phyloP scores from a whole-genome alignment of 2,113 vertebrate genomes.

The Heterotilapia buettikoferi region DNA sequence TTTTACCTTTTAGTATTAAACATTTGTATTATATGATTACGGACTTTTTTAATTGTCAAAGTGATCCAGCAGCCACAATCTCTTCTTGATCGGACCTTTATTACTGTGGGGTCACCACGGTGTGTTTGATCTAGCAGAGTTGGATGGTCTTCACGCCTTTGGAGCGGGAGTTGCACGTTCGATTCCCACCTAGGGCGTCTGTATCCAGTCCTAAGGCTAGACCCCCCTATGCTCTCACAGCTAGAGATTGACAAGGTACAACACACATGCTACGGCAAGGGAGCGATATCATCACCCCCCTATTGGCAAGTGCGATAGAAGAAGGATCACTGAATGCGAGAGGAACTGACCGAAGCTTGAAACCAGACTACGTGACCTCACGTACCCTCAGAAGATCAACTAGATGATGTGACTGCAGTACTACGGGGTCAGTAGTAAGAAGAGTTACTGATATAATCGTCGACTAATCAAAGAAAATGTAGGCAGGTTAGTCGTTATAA shows the following conservation, averaged over 20 bases:
- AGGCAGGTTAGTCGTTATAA: not conserved
- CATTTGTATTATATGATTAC: not conserved
- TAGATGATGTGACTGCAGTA: not conserved
- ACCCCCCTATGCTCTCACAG: not conserved
- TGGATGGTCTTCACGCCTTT: fast-evolving
- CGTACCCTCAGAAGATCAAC: not conserved
- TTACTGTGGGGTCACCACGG: not conserved
- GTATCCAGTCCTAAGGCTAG: not conserved
- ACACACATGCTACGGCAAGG: not conserved
- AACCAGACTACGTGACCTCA: not conserved
- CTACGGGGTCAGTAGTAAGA: not conserved
- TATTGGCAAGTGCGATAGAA: fast-evolving
- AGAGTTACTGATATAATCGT: fast-evolving
- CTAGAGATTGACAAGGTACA: not conserved
- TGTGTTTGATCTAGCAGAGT: not conserved
- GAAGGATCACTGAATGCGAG: not conserved
- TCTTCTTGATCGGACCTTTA: not conserved
- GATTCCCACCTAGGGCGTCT: fast-evolving
- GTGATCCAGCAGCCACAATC: not conserved
- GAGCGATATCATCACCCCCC: not conserved
- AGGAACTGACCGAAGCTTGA: fast-evolving
- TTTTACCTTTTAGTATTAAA: not conserved
- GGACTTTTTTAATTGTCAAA: not conserved
- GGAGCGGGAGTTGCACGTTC: not conserved
- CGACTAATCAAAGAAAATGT: not conserved